Base-by-base conservation (phyloP, 1,140 invertebrate genomes). In the Pseudomyrmex gracilis region DNA sequence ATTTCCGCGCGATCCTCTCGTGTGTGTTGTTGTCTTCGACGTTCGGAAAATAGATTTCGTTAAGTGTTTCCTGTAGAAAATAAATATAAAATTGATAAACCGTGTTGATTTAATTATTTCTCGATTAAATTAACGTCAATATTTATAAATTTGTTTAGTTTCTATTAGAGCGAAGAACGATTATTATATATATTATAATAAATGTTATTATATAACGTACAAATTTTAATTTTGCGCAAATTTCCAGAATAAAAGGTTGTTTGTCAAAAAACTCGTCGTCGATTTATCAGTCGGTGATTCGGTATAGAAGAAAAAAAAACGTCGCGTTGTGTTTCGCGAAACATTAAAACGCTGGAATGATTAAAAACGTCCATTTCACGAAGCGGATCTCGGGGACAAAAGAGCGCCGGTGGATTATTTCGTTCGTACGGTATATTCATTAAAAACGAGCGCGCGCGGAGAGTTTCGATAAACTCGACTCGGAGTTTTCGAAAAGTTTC, bases 331-430 rank as follows among this genome's bases (percentile, higher is more conserved):
- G 22, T 24, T 10, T 34, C 12, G n/a, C 22, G 45, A 66, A 64
- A 77, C 60, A 58, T 63, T 58, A 80, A 57, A 71, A 12, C 47
- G 53, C 43, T 58, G 66, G 22, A 24, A 80, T 70, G 55, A 80
- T 80, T 80, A 71, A 80, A 77, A 80, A 70, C 20, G 45, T 71
- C n/a, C 34, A 20, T 57, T 7, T 67, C 73, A 13, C 34, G 34
- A 34, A 34, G 34, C 34, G 34, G 34, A 34, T 66, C 34, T 47
- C 7, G 12, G 17, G 10, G 15, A 2, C 43, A 47, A n/a, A 78
- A 78, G 57, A 78, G 43, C 51, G 10, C 20, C 3, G 43, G 22
- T 51, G 64, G 43, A 78, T 57, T 58, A 80, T 80, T 57, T 68
- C 61, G 58, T 17, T 53, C 47, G 66, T 34, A 34, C 53, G 34